Conservation (phyloP, 1,140 invertebrate genomes). For the Macrocentrus cingulum region DNA sequence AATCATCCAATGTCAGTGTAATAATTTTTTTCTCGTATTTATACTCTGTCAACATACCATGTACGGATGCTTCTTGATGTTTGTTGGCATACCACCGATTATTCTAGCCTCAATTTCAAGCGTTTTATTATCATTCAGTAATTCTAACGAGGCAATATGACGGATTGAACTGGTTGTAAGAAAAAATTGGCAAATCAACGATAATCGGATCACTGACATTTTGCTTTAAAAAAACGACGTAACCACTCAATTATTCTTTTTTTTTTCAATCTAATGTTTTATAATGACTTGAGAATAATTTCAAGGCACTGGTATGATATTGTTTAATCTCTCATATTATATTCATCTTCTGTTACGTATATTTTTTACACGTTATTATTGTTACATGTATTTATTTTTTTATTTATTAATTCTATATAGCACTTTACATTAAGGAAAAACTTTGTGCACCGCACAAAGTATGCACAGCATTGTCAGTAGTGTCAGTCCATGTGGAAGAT, state of each 20-base stretch:
- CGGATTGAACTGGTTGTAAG: background rate
- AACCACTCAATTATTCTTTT: too few relatives aligned
- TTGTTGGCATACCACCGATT: conserved; percentile 34
- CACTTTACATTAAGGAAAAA: conserved; percentile 47
- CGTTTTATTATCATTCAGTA: background rate
- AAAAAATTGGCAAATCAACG: conserved; percentile 12
- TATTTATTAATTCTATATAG: conserved; percentile 12
- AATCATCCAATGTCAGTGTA: conserved; percentile 4
- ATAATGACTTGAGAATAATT: too few relatives aligned
- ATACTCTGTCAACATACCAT: conserved; percentile 32
- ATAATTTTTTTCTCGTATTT: background rate
- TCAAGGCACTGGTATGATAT: too few relatives aligned
- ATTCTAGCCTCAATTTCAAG: conserved; percentile 27
- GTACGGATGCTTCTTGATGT: conserved; percentile 36
- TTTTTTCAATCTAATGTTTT: too few relatives aligned
- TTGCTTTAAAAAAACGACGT: too few relatives aligned
- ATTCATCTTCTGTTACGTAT: conserved; percentile 13
- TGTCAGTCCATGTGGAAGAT: conserved; percentile 40
- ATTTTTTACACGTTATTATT: background rate
- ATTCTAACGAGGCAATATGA: background rate
- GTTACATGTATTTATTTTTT: background rate
- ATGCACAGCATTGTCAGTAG: conserved; percentile 39
- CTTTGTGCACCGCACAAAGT: conserved; percentile 45
- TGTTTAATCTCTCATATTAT: conserved; percentile 34
- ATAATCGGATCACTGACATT: conserved; percentile 15